Conservation (phyloP, 1,140 invertebrate species). For the Bombus waltoni region DNA sequence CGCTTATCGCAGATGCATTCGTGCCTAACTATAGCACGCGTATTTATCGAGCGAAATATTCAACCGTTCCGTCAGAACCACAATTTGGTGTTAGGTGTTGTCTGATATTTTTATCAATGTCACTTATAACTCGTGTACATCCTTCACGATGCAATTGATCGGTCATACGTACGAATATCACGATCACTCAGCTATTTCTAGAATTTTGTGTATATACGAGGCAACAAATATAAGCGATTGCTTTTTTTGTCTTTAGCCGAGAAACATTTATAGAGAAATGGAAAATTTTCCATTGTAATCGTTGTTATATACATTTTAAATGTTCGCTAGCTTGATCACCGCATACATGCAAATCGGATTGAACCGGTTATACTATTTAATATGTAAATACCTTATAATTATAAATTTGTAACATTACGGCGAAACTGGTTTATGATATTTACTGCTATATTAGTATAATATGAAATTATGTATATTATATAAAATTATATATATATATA, state of each 20-base stretch:
- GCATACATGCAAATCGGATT: background rate
- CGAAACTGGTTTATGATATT: background rate
- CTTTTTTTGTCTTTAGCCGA: no score
- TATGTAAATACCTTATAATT: background rate
- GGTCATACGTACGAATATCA: background rate
- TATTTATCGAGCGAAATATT: background rate
- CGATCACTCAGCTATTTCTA: background rate
- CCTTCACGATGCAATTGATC: background rate
- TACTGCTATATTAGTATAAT: background rate
- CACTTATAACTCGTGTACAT: no score
- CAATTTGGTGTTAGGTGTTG: background rate
- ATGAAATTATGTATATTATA: background rate
- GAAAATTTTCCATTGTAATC: no score
- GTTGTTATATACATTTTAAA: no score
- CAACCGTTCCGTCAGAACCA: background rate
- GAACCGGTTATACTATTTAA: background rate
- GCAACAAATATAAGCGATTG: background rate
- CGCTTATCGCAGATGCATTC: constrained; percentile 31
- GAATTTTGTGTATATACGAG: background rate
- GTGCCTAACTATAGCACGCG: background rate
- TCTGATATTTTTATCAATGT: background rate
- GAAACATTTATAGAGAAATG: no score
- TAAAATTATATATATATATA: no score
- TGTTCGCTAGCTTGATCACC: background rate
- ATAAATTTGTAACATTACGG: background rate